phyloP scores from a whole-genome alignment of 2,113 vertebrate genomes.

The Lycaon pictus region DNA sequence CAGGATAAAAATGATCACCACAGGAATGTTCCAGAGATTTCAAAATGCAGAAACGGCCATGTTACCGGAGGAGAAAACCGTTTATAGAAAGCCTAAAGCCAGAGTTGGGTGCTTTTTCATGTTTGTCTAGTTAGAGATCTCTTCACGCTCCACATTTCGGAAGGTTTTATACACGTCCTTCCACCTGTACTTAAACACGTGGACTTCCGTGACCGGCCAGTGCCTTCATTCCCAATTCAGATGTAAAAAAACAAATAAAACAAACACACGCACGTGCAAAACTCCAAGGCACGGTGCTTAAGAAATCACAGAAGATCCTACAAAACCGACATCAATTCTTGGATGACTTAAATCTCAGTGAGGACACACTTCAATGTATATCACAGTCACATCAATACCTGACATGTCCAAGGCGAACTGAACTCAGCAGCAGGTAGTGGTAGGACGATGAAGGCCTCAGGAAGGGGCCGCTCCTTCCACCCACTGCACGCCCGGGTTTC shows the following conservation, averaged over 20 bases:
- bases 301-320: neutral
- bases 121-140: neutral
- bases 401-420: neutral
- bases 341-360: neutral
- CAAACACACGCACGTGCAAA: neutral
- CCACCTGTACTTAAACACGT: neutral
- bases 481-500: neutral
- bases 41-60: constrained; percentile 37
- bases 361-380: neutral
- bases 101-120: neutral
- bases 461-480: neutral
- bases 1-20: neutral
- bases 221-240: neutral
- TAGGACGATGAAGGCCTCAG: neutral
- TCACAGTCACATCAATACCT: neutral
- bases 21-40: constrained; percentile 46
- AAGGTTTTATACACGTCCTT: neutral
- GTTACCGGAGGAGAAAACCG: constrained; percentile 3
- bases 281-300: neutral
- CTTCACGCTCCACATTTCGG: neutral
- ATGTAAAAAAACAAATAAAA: neutral
- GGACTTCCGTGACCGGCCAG: neutral
- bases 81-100: neutral
- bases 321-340: neutral
- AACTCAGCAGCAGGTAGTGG: neutral